Base-by-base conservation (phyloP, 2,113 vertebrate species). In the Strix uralensis region DNA sequence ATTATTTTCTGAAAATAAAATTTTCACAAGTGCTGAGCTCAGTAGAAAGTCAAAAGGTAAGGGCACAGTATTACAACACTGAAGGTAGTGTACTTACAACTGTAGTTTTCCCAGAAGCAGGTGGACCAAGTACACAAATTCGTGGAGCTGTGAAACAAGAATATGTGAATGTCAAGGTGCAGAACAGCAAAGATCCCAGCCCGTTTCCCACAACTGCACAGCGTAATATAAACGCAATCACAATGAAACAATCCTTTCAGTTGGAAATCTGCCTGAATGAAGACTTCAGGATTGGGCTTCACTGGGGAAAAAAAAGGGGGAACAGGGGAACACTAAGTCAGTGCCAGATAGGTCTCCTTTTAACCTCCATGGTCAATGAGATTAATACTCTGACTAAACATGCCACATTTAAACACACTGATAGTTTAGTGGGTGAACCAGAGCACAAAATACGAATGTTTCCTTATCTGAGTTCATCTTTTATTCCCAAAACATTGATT, bases 71-170 rank as follows among this genome's bases (percentile, higher is more conserved):
- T 22, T 9, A 26, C 15, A 40, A 23, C 70, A 29, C 10, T 42
- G 57, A 82, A 81, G 7, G 29, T 1, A 27, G 27, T 13, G 58
- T 95, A 98, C 98, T 98, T 96, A 99, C 98, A 91, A 99, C 97
- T 4, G 98, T 98, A 6, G 97, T 96, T 88, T 98, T 98, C 61
- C 99, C 99, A 12, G 99, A 98, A 94, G 98, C 98, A 8, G 99
- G 98, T 10, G 99, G 99, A 13, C 99, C 99, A 51, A 99, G 92
- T 69, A 99, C 80, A 58, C 95, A 94, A 54, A 98, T 97, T 96
- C 94, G 95, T 95, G 98, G 98, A 98, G 98, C 98, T 98, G 91
- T 40, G 74, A 97, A 95, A 88, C 11, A 95, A 88, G 96, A 88
- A 97, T 3, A 92, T 15, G 13, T 22, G 63, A 86, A 90, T 6